Evolutionary conservation across 2,113 vertebrate genomes (phyloP).

Genomic region (Ardeotis arabs): DNA sequence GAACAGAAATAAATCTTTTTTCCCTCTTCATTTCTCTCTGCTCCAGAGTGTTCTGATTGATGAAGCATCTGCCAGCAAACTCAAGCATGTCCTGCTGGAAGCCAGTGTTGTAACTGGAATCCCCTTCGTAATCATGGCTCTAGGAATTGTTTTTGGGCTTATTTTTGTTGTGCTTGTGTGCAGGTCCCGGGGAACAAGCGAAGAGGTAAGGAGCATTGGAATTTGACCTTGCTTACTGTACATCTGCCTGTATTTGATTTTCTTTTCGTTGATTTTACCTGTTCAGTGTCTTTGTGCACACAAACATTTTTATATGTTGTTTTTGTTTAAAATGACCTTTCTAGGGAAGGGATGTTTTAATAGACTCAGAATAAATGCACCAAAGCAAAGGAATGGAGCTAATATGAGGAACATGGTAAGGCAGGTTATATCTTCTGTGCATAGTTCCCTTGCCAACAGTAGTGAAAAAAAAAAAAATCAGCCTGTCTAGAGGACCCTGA

Average conservation of each 20-base stretch:
- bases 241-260: neutral
- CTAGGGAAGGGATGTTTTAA: constrained; percentile 64
- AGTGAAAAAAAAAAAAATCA: neutral
- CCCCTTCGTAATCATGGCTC: constrained; percentile 88
- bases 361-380: constrained; percentile 61
- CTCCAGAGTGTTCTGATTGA: constrained; percentile 88
- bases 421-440: neutral
- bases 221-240: neutral
- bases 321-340: constrained; percentile 54
- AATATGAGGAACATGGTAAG: constrained; percentile 52
- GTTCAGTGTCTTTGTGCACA: neutral
- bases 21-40: neutral
- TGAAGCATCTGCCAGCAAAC: constrained; percentile 78
- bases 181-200: constrained; percentile 72
- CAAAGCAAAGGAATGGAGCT: constrained; percentile 42
- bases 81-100: constrained; percentile 67
- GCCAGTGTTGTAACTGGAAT: constrained; percentile 82
- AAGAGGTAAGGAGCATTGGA: constrained; percentile 78
- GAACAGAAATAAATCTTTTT: neutral
- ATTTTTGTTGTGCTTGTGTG: constrained; percentile 84
- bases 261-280: neutral
- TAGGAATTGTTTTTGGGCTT: constrained; percentile 85
- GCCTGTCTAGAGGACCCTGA: constrained; percentile 53
- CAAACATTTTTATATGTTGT: constrained; percentile 2
- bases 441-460: neutral